These are phyloP conservation scores for Netta rufina DNA, from an alignment of 2,797 vertebrate species.

Conservation along the genomic window DNA sequence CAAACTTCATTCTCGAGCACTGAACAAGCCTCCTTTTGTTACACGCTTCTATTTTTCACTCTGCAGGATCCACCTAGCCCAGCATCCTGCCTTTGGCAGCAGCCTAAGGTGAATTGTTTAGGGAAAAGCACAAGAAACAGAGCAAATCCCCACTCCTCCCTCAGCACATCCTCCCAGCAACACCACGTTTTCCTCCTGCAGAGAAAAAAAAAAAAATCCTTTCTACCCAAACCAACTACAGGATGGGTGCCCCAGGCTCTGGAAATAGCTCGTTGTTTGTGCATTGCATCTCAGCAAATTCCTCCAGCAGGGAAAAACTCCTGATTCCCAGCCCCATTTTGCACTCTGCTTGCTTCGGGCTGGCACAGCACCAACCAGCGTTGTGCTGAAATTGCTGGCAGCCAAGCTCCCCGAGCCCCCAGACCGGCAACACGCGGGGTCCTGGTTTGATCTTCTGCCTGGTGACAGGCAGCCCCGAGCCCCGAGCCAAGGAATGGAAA, in stretches of 20 bases:
- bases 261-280: not conserved
- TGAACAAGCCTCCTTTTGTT: not conserved
- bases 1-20: not conserved
- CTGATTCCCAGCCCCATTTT: not conserved
- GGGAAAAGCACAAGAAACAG: not conserved
- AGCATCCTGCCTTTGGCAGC: not conserved
- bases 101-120: not conserved
- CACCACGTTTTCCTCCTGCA: not conserved
- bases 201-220: not conserved
- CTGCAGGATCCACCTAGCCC: not conserved
- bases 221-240: not conserved
- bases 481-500: constrained; percentile 14
- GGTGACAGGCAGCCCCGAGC: not conserved
- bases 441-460: not conserved
- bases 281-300: rapidly evolving
- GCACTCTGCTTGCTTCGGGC: not conserved
- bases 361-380: not conserved
- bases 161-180: not conserved
- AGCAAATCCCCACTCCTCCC: not conserved
- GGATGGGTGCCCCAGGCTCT: not conserved
- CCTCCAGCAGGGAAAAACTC: not conserved
- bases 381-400: rapidly evolving
- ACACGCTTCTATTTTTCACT: not conserved
- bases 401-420: not conserved
- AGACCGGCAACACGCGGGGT: not conserved